Base-by-base conservation (phyloP, 2,888 invertebrate species). In the Drosophila pseudotakahashii region DNA sequence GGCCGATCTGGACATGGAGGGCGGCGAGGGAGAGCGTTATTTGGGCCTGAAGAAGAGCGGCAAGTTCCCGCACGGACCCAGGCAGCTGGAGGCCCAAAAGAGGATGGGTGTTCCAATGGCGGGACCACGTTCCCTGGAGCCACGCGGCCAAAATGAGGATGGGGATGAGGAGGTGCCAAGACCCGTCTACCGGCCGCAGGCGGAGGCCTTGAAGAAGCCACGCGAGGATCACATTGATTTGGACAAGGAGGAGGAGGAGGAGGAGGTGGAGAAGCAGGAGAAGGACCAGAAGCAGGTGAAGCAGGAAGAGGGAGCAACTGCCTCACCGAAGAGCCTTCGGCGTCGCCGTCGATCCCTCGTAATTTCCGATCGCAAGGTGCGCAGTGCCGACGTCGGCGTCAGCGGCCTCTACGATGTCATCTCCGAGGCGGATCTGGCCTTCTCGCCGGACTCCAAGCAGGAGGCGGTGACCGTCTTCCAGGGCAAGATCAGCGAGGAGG, bases 321-420 rank as follows among this genome's bases (percentile, higher is more conserved):
- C 42, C 30, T 60, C 19, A 7, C 26, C 26, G 26, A 61, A 62
- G 0, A 77, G 77, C 6, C 94, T 94, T 64, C 93, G 96, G 6
- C 94, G 94, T 66, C 93, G 96, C 32, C 93, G 95, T 52, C 94
- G 96, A 5, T 94, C 94, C 1, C 92, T 95, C 64, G 93, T 94
- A 4, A 93, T 95, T 13, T 94, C 94, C 6, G 95, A 95, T 88
- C 93, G 96, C 13, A 96, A 96, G 88, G 95, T 94, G 1, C 94
- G 97, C 55, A 97, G 96, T 73, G 96, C 97, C 2, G 97, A 97
- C 89, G 97, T 98, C 1, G 97, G 98, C 7, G 97, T 98, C 2
- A 96, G 96, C 75, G 97, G 97, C 0, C 94, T 97, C 23, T 98
- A 97, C 91, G 97, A 97, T 78, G 97, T 98, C 50, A 97, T 98